Base-by-base conservation (phyloP, 2,113 vertebrate species). In the Gallinago undulata region DNA sequence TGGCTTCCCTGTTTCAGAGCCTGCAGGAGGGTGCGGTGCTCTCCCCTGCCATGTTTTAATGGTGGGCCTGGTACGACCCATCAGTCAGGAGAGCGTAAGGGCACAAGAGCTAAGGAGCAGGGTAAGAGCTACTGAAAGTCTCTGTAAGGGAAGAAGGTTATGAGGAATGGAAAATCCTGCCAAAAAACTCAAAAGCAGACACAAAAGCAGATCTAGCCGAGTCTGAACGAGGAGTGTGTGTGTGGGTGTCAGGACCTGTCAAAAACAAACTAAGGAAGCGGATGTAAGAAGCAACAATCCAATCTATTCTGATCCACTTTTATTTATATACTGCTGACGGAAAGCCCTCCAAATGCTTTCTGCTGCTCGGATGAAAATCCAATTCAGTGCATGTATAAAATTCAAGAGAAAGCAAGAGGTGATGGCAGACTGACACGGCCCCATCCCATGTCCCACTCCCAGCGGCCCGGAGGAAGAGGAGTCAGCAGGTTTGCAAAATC, bases 261-360 rank as follows among this genome's bases (percentile, higher is more conserved):
- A 97, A 84, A 95, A 95, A 79, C 79, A 94, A 82, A 92, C 91
- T 30, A 90, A 55, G 84, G 81, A 92, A 94, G 35, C 0, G 41
- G 89, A 96, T 90, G 72, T 87, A 93, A 97, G 90, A 83, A 84
- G 56, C 66, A 94, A 92, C 84, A 96, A 91, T 90, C 92, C 90
- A 79, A 53, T 90, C 87, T 97, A 95, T 94, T 97, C 87, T 89
- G 56, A 97, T 56, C 89, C 95, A 60, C 57, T 95, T 95, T 94
- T 97, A 92, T 96, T 96, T 94, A 91, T 91, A 92, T 30, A 30
- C 70, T 84, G 84, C 84, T 96, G 90, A 86, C 1, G 3, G 93
- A 94, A 92, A 92, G 67, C 50, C 78, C 80, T 85, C 45, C 55
- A 94, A 95, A 75, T 43, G 59, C 56, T 91, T 91, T 66, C 64